Evolutionary conservation across 2,797 vertebrate species (phyloP).

Genomic region (Falco rusticolus): DNA sequence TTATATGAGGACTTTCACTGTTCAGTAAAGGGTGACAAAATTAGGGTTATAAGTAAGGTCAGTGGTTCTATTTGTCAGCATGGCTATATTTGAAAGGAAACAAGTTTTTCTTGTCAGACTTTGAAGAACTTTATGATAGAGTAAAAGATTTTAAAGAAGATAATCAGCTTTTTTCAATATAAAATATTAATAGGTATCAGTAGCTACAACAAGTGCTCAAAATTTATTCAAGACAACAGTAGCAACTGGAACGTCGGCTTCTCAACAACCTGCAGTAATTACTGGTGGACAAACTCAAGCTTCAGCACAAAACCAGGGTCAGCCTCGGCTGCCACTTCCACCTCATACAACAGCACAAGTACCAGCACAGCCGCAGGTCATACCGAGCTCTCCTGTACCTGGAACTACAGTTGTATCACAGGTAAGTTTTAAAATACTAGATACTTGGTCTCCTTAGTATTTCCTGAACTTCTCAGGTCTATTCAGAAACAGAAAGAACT

Average conservation of each 20-base stretch:
- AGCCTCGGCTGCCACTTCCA: conserved; percentile 62
- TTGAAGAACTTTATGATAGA: background rate
- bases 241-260: conserved; percentile 55
- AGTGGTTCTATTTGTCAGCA: background rate
- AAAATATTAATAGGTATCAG: conserved; percentile 57
- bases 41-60: background rate
- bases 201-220: conserved; percentile 63
- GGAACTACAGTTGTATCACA: conserved; percentile 84
- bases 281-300: conserved; percentile 71
- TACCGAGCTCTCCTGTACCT: conserved; percentile 72
- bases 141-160: background rate
- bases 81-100: background rate
- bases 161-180: background rate
- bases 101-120: background rate
- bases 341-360: conserved; percentile 61
- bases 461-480: background rate
- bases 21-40: background rate
- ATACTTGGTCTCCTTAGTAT: background rate
- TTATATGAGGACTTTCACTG: background rate
- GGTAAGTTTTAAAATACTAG: conserved; percentile 42
- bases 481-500: background rate
- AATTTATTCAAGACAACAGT: conserved; percentile 51
- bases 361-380: conserved; percentile 64
- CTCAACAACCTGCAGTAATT: conserved; percentile 79
- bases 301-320: conserved; percentile 73